Percentiles rank a stretch among this genome's conserved stretches.
Conservation (phyloP, 23 tunicate species). For the Styela clava region DNA sequence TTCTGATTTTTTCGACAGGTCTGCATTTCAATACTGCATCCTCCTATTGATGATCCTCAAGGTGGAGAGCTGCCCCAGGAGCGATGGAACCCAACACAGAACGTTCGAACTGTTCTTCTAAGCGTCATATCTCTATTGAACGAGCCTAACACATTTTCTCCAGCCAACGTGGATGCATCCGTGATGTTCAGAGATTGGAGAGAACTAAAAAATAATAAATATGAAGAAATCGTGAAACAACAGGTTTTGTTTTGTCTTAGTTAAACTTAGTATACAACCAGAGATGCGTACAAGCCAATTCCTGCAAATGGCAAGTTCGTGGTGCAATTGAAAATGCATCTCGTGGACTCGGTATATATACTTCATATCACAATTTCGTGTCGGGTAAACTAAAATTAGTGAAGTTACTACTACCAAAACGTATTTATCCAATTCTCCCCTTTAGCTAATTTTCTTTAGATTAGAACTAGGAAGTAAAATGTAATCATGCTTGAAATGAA, state of each 20-base stretch:
- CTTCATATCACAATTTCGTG: too few species aligned
- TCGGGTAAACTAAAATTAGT: too few species aligned
- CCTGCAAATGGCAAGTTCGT: too few species aligned
- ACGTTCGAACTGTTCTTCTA: conserved; percentile 87
- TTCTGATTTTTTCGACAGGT: conserved; percentile 70
- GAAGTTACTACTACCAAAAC: too few species aligned
- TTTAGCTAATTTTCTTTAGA: too few species aligned
- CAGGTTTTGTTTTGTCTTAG: conserved; percentile 49
- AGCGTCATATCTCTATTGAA: conserved; percentile 87
- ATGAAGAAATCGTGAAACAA: conserved; percentile 77
- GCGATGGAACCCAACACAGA: conserved; percentile 99
- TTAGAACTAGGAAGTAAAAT: too few species aligned
- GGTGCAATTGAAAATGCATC: too few species aligned
- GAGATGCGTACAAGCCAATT: too few species aligned
- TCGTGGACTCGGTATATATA: too few species aligned
- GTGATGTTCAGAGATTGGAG: conserved; percentile 92
- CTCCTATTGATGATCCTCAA: conserved; percentile 95
- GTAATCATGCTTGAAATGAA: too few species aligned
- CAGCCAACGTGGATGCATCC: conserved; percentile 99
- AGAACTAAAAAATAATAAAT: conserved; percentile 77
- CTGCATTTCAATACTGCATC: conserved; percentile 95
- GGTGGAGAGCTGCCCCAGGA: conserved; percentile 97
- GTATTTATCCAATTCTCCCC: too few species aligned
- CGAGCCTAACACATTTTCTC: conserved; percentile 95
- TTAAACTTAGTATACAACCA: background rate